Conservation (phyloP, 1,140 invertebrate genomes). For the honey bee (Apis mellifera) region DNA sequence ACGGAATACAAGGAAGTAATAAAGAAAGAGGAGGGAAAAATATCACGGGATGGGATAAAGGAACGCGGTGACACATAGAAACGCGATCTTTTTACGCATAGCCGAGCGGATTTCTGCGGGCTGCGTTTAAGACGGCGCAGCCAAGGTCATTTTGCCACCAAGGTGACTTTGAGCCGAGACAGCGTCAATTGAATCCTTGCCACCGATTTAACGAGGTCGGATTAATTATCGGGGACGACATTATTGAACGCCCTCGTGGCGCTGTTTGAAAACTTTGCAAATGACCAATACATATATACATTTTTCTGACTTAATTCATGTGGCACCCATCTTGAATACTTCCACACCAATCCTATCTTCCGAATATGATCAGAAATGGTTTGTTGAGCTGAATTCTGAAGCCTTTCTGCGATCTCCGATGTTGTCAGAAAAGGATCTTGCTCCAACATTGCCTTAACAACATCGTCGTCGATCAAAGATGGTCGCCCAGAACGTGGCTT, state of each 20-base stretch:
- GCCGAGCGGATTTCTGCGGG: neutral
- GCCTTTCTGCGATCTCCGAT: no score
- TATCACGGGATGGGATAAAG: neutral
- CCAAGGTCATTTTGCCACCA: slow-evolving; percentile 33
- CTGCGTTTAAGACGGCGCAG: slow-evolving; percentile 33
- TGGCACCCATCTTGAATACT: no score
- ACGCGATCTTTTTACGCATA: neutral
- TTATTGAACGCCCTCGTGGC: slow-evolving; percentile 51
- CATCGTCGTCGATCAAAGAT: no score
- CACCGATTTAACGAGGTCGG: slow-evolving; percentile 52
- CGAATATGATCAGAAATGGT: no score
- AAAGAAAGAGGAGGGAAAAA: neutral
- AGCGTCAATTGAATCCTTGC: slow-evolving; percentile 36
- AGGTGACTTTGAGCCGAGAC: neutral
- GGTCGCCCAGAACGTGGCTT: no score
- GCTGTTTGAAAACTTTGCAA: no score
- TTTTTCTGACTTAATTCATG: no score
- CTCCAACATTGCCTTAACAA: no score
- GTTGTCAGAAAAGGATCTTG: no score
- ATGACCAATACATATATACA: no score
- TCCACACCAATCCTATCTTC: no score
- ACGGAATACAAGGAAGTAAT: neutral
- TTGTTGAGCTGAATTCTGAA: no score
- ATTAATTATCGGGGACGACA: slow-evolving; percentile 60
- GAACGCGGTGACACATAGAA: slow-evolving; percentile 19